Base-by-base conservation (phyloP, 1,140 invertebrate genomes). In the Lethocerus indicus region DNA sequence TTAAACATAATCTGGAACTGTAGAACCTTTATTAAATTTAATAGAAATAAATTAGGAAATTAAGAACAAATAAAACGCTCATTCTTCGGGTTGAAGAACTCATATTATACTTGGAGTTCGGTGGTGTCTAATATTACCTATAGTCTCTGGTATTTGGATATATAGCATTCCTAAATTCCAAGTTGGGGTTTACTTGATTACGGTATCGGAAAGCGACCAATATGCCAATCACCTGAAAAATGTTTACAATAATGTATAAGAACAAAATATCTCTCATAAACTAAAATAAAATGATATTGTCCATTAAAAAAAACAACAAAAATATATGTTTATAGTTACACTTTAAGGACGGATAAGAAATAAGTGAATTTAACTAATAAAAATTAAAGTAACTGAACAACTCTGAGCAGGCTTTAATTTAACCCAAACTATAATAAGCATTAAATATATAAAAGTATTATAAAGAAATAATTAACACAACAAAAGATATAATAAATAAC, bases 141-240 rank as follows among this genome's bases (percentile, higher is more conserved):
- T 43, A 43, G 7, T 14, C 5, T 6, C 18, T 20, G 4, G 23
- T 7, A 6, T 21, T 24, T 13, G 41, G 14, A 20, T 21, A 4
- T 7, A 43, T 20, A 18, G 41, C 16, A 23, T 24, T 43, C 23
- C 20, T 43, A 24, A 49, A 37, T 26, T 49, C 32, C 20, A 42
- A 16, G 16, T 49, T 40, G 44, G 49, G 49, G 27, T 51, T 43
- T 36, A 51, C 28, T 35, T 51, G 49, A 27, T 51, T 51, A 18
- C 49, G 49, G 32, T 51, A 51, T 26, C 49, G 20, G 49, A 13
- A 51, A 5, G 49, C 49, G n/a, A 51, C n/a, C 18, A 51, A 13
- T 24, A 46, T 46, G 25, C 41, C 49, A 21, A 51, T 51, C 23
- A 51, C 49, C 49, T 51, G 42, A 45, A 29, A 42, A 24, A 29